Conservation (phyloP, 2,888 invertebrate genomes). For the Flexamia atlantica region DNA sequence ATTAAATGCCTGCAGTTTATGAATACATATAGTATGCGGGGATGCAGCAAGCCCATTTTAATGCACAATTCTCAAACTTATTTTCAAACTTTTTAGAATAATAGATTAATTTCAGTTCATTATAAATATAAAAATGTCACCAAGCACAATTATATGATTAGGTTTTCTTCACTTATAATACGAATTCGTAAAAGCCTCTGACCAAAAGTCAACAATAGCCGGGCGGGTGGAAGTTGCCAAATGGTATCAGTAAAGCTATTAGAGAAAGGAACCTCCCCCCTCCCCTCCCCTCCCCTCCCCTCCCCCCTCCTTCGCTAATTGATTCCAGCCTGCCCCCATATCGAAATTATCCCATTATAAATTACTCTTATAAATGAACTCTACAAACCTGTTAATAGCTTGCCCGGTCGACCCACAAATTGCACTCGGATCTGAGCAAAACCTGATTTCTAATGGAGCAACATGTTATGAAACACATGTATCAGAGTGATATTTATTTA, state of each 20-base stretch:
- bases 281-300: neutral
- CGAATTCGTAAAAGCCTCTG: neutral
- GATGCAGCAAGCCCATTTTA: no score
- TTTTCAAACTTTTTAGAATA: no score
- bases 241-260: conserved; percentile 25
- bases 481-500: no score
- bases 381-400: neutral
- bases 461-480: no score
- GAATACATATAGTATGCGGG: no score
- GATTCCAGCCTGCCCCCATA: conserved; percentile 34
- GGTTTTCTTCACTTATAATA: no score
- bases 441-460: neutral
- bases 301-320: conserved; percentile 16
- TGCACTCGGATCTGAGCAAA: neutral
- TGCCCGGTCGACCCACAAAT: conserved; percentile 8
- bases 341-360: conserved; percentile 40
- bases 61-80: no score
- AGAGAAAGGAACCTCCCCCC: neutral
- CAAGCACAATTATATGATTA: no score
- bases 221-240: conserved; percentile 2
- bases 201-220: conserved; percentile 10
- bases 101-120: no score
- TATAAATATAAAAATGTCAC: no score
- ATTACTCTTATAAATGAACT: conserved; percentile 25
- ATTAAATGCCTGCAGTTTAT: no score